Conservation (phyloP, 2,113 vertebrate species). For the Poeciliopsis prolifica region DNA sequence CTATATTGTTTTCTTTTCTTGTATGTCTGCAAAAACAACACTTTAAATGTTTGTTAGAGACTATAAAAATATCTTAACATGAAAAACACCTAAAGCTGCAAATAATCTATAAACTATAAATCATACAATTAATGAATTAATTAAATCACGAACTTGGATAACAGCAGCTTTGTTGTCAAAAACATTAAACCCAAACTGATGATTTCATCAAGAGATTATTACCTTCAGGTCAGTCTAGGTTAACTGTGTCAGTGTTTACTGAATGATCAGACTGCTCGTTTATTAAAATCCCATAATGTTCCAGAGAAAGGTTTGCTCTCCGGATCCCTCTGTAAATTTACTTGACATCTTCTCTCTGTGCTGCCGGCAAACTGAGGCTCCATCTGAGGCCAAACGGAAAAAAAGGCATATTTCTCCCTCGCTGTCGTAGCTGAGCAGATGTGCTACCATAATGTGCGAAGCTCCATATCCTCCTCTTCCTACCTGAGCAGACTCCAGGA, state of each 20-base stretch:
- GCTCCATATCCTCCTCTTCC: conserved; percentile 29
- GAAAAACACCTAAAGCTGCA: neutral
- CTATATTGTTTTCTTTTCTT: neutral
- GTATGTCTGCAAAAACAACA: neutral
- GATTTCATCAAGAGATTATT: neutral
- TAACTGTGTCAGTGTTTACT: neutral
- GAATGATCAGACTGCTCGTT: neutral
- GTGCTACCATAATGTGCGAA: conserved; percentile 46
- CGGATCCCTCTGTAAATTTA: conserved; percentile 9
- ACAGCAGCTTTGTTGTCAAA: neutral
- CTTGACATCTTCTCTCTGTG: neutral
- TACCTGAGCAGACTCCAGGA: conserved; percentile 49
- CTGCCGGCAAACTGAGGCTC: conserved; percentile 1
- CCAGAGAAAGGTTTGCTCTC: conserved; percentile 1
- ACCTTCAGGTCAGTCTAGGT: neutral
- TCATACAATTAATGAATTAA: neutral
- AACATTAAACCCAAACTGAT: neutral
- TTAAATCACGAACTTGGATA: neutral
- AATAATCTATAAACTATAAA: neutral
- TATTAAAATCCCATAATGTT: neutral
- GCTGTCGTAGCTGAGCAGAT: conserved; percentile 42
- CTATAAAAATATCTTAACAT: neutral
- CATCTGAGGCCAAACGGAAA: conserved; percentile 13
- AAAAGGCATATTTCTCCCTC: conserved; percentile 3
- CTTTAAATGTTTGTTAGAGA: neutral